phyloP scores from a whole-genome alignment of 2,888 invertebrate species.

The Omphaloscelis lunosa region DNA sequence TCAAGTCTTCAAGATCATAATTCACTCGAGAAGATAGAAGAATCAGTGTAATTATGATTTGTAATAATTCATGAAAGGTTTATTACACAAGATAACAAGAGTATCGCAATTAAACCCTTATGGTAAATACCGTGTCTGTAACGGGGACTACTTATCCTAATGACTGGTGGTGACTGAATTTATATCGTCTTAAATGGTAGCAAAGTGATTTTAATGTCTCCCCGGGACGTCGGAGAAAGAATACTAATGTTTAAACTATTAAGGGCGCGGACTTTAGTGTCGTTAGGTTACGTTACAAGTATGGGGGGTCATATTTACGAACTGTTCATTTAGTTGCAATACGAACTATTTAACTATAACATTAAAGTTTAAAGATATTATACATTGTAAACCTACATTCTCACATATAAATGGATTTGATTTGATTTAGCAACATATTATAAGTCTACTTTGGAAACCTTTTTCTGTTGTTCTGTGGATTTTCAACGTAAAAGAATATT shows the following conservation, averaged over 20 bases:
- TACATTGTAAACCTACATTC: too few relatives aligned
- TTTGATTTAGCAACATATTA: background rate
- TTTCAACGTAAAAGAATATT: background rate
- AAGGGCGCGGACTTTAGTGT: constrained; percentile 44
- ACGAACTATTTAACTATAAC: too few relatives aligned
- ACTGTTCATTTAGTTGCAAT: constrained; percentile 19
- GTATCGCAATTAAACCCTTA: constrained; percentile 7
- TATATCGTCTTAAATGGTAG: constrained; percentile 60
- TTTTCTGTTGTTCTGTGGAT: background rate
- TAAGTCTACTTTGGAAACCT: background rate
- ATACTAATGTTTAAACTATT: constrained; percentile 66
- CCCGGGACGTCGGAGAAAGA: constrained; percentile 47
- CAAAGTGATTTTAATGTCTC: constrained; percentile 66
- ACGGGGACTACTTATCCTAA: constrained; percentile 35
- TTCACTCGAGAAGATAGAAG: background rate
- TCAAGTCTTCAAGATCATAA: constrained; percentile 5
- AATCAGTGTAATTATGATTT: background rate
- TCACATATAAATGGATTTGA: too few relatives aligned
- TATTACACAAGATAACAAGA: background rate
- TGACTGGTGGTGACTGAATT: constrained; percentile 49
- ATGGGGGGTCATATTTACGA: constrained; percentile 33
- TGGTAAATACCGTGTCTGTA: constrained; percentile 14
- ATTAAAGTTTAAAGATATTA: background rate
- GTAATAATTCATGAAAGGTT: background rate
- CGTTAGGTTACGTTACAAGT: constrained; percentile 38